Evolutionary conservation across 2,113 vertebrate genomes (phyloP).

Genomic region (Coryphaenoides rupestris): DNA sequence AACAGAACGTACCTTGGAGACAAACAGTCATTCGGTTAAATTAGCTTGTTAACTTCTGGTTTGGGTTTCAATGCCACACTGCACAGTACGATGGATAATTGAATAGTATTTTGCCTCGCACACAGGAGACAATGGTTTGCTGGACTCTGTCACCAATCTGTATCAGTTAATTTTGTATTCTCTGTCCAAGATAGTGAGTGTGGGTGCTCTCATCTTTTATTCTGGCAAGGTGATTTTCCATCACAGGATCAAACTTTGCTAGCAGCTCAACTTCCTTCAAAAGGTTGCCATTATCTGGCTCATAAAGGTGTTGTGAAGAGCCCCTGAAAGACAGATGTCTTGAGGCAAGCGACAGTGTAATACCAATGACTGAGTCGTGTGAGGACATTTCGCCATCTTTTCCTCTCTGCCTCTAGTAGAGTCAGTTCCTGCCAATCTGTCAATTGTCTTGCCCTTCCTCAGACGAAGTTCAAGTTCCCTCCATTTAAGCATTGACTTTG

Average conservation of each 20-base stretch:
- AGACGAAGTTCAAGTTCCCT: background rate
- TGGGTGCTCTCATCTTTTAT: background rate
- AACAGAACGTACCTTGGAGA: too few species aligned
- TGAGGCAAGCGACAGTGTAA: conserved; percentile 3
- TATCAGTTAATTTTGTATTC: too few species aligned
- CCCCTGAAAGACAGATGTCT: conserved; percentile 16
- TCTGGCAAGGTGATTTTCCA: background rate
- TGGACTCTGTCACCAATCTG: too few species aligned
- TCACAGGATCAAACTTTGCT: conserved; percentile 2
- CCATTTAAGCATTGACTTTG: background rate
- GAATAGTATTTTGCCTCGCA: too few species aligned
- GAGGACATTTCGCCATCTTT: too few species aligned
- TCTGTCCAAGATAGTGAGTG: too few species aligned
- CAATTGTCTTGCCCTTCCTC: background rate
- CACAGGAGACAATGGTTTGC: too few species aligned
- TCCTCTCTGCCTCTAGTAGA: too few species aligned
- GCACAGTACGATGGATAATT: too few species aligned
- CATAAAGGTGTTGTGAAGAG: background rate
- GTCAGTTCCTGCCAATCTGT: background rate
- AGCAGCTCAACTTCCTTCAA: conserved; percentile 12
- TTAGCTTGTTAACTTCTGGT: too few species aligned
- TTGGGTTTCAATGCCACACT: too few species aligned
- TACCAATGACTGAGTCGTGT: background rate
- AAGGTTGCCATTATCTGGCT: conserved; percentile 13
- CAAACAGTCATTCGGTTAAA: too few species aligned